Evolutionary conservation across 2,113 vertebrate genomes (phyloP).

Genomic region (Girardinichthys multiradiatus): DNA sequence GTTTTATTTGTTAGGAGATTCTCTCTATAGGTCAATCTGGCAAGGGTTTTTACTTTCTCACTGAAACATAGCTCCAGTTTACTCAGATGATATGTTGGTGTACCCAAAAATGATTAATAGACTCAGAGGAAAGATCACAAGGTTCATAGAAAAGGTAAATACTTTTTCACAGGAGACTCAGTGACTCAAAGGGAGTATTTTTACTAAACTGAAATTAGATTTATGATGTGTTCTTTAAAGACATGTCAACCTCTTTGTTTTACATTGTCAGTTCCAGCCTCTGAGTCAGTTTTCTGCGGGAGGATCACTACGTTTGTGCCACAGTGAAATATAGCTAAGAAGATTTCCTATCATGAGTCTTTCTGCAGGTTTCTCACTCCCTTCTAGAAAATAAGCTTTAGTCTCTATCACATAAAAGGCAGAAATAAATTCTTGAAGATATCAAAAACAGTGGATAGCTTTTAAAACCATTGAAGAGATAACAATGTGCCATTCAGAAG

Average conservation of each 20-base stretch:
- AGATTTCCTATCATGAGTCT: conserved; percentile 33
- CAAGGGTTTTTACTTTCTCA: neutral
- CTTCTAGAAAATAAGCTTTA: conserved; percentile 16
- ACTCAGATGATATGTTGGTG: neutral
- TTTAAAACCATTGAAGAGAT: conserved; percentile 1
- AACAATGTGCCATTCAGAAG: neutral
- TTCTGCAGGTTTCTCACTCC: conserved; percentile 31
- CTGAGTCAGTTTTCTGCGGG: conserved; percentile 22
- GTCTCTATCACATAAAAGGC: conserved; percentile 34
- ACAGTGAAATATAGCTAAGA: conserved; percentile 35
- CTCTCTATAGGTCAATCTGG: neutral
- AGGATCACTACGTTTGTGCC: conserved; percentile 27
- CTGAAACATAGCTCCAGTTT: neutral
- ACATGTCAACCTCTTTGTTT: conserved; percentile 39
- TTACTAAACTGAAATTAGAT: conserved; percentile 38
- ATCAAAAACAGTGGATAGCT: conserved; percentile 23
- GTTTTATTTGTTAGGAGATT: neutral
- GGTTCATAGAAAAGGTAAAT: neutral
- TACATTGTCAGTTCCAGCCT: conserved; percentile 27
- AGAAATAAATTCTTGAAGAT: conserved; percentile 6
- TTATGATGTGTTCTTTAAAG: conserved; percentile 34
- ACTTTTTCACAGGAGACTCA: conserved; percentile 10
- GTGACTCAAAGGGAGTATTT: conserved; percentile 19
- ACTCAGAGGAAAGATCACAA: neutral
- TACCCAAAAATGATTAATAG: neutral